Evolutionary conservation across 2,113 vertebrate genomes (phyloP).

Genomic region (Ariopsis seemanni): DNA sequence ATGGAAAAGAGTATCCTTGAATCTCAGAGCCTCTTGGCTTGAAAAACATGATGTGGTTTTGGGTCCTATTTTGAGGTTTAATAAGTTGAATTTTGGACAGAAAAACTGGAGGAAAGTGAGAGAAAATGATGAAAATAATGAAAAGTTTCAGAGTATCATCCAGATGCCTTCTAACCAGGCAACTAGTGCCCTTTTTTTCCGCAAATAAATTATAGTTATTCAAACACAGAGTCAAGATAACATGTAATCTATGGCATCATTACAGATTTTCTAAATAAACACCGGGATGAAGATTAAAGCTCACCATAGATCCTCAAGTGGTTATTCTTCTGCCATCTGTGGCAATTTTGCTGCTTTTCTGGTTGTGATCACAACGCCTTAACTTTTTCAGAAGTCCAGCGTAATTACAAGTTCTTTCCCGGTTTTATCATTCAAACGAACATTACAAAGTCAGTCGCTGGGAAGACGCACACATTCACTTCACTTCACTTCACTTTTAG

Average conservation of each 20-base stretch:
- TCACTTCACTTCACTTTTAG: neutral
- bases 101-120: neutral
- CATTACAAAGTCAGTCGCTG: neutral
- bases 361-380: conserved; percentile 15
- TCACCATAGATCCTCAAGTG: neutral
- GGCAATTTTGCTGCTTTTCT: conserved; percentile 9
- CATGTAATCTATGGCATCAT: conserved; percentile 41
- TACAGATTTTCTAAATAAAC: conserved; percentile 43
- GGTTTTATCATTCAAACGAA: conserved; percentile 11
- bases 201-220: conserved; percentile 38
- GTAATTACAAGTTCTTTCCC: conserved; percentile 2
- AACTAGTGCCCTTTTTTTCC: neutral
- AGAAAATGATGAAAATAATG: neutral
- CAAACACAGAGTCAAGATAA: conserved; percentile 22
- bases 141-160: neutral
- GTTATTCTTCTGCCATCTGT: neutral
- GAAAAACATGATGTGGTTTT: neutral
- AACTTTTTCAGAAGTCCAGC: neutral
- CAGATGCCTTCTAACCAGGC: neutral
- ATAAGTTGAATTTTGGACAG: neutral
- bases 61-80: neutral
- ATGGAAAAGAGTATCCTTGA: neutral
- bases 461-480: neutral
- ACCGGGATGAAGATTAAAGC: conserved; percentile 36
- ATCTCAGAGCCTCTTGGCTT: neutral